A percentile compares a stretch with the other conserved stretches of the same genome.
Conservation (phyloP, 2,113 vertebrate species). For the Alaudala cheleensis region DNA sequence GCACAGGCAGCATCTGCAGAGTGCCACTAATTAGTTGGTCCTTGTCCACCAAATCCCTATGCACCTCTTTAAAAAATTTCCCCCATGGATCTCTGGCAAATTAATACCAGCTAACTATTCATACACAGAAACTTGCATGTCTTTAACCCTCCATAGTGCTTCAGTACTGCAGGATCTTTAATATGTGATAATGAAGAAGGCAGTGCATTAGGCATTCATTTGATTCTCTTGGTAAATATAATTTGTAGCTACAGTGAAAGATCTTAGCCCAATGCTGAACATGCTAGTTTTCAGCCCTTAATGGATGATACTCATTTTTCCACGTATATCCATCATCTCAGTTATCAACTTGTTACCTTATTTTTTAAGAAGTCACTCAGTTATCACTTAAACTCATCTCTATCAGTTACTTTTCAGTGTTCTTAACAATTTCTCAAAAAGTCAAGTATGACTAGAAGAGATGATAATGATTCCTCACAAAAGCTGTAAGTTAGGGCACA, state of each 20-base stretch:
- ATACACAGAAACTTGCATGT: neutral
- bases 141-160: neutral
- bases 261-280: neutral
- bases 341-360: neutral
- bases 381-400: neutral
- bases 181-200: neutral
- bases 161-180: neutral
- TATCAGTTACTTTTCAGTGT: neutral
- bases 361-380: neutral
- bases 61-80: neutral
- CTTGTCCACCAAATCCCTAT: neutral
- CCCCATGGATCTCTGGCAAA: neutral
- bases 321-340: neutral
- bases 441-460: neutral
- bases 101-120: neutral
- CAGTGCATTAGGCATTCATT: neutral
- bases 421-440: neutral
- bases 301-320: neutral
- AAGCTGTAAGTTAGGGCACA: neutral
- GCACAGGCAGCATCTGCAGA: neutral
- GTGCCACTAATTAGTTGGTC: slow-evolving; percentile 4
- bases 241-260: neutral
- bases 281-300: neutral
- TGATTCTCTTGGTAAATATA: neutral
- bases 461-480: neutral